phyloP scores from a whole-genome alignment of 1,140 invertebrate species.

The Penaeus chinensis region DNA sequence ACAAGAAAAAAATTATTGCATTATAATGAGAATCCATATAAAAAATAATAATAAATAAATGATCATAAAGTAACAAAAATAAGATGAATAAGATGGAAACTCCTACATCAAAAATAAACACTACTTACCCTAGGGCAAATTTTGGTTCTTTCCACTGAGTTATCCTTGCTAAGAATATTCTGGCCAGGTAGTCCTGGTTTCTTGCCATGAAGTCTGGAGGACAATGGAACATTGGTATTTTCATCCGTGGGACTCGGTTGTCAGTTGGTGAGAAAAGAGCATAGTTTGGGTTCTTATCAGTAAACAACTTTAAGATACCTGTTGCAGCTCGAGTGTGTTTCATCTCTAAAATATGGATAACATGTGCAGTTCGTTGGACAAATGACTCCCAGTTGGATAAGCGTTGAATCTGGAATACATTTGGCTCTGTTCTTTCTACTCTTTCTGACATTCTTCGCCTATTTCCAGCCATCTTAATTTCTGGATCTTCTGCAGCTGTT shows the following conservation, averaged over 20 bases:
- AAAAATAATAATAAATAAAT: neutral
- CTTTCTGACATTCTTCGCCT: neutral
- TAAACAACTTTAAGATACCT: conserved; percentile 75
- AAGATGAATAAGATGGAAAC: neutral
- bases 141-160: conserved; percentile 75
- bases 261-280: conserved; percentile 81
- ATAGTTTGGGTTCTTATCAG: conserved; percentile 72
- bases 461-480: conserved; percentile 26
- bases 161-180: conserved; percentile 79
- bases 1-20: neutral
- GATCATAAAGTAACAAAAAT: neutral
- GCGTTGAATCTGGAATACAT: conserved; percentile 23
- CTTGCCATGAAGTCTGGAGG: conserved; percentile 73
- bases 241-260: conserved; percentile 77
- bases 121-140: conserved; percentile 73
- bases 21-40: neutral
- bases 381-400: conserved; percentile 65
- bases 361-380: conserved; percentile 68
- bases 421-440: conserved; percentile 35
- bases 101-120: neutral
- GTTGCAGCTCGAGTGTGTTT: conserved; percentile 77
- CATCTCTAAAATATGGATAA: conserved; percentile 71
- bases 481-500: neutral
- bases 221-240: conserved; percentile 75
- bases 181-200: conserved; percentile 72